Base-by-base conservation (phyloP, 2,888 invertebrate species). In the Tenthredo livida region DNA sequence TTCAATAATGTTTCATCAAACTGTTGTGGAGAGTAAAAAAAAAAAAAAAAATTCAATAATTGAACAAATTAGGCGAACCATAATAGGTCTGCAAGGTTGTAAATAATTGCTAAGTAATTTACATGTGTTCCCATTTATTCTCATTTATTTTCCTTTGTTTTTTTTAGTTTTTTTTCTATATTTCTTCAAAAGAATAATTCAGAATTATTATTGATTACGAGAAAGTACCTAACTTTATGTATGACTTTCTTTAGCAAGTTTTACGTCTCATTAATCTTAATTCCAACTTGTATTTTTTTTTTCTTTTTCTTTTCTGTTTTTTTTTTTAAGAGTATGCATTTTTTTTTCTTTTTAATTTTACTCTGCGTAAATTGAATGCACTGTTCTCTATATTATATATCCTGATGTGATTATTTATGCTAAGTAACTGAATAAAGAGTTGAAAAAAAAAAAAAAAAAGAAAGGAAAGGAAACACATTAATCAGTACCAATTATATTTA, bases 321-420 rank as follows among this genome's bases (percentile, higher is more conserved):
- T 58, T 21, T 17, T 37, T 40, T 37, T 25, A n/a, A 33, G 33
- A 58, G 9, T 80, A 61, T 40, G 33, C 50, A 78, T 61, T 58
- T 58, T 40, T n/a, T n/a, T 61, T 80, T 61, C 17, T 61, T 40
- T 21, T 10, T 10, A 2, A 84, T 47, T 43, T 85, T 17, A 73
- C 9, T 43, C 21, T 73, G 43, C 72, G 85, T 84, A 73, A 84
- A 86, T 86, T 83, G 77, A 86, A 85, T 67, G 29, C 83, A 85
- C 85, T 85, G 86, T 86, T 87, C 78, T 85, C 85, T 86, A 86
- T 87, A 86, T 85, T 85, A 84, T 85, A 84, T 85, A 85, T 85
- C 78, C 85, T 86, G 84, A 85, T 87, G 87, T 88, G 86, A 85
- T 87, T 87, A 88, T 89, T 88, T 87, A 88, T 89, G 88, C 86